Evolutionary conservation across 2,797 vertebrate species (phyloP), one percentile per base, ranked within the genome.

Genomic region (Brachyalestes nurse): DNA sequence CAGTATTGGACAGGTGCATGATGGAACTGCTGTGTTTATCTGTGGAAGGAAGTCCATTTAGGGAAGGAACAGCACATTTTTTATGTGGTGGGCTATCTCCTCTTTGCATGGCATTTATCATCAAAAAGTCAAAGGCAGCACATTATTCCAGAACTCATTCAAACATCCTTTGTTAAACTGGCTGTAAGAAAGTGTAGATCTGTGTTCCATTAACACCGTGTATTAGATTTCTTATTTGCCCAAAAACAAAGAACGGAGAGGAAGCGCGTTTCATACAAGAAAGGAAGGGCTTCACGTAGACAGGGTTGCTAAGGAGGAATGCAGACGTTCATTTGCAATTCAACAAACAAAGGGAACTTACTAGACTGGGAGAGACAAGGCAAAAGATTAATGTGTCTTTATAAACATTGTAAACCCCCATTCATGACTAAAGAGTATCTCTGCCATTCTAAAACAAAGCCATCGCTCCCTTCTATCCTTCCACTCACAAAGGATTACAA

Each of bases 391-490:
- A 70, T 23, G 75, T 28, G 28, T 69, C 13, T 38, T 69, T 74
- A 78, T 78, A 69, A 78, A 78, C 45, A 66, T 6, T 65, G 51
- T 14, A 38, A 58, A 76, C 51, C 51, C 38, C n/a, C 6, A 3
- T 60, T 74, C 51, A 67, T 73, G 75, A 78, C 47, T 61, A 45
- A 77, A 82, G 61, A 78, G 61, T 25, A 28, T 55, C 21, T 82
- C 34, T 38, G 76, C 71, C 71, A 75, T 82, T 71, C 25, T 74
- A 70, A 64, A 77, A 55, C 76, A 84, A 49, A 79, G 83, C 60
- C 75, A 58, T 84, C 53, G 61, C 51, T 67, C 25, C n/a, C 25
- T 65, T 76, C 72, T 25, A 64, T 78, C 64, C 55, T 69, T 75
- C 66, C 69, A 66, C 42, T 47, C 13, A 6, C 62, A 74, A 17